Evolutionary conservation across 2,888 invertebrate genomes (phyloP).

Genomic region (Nymphalis urticae): DNA sequence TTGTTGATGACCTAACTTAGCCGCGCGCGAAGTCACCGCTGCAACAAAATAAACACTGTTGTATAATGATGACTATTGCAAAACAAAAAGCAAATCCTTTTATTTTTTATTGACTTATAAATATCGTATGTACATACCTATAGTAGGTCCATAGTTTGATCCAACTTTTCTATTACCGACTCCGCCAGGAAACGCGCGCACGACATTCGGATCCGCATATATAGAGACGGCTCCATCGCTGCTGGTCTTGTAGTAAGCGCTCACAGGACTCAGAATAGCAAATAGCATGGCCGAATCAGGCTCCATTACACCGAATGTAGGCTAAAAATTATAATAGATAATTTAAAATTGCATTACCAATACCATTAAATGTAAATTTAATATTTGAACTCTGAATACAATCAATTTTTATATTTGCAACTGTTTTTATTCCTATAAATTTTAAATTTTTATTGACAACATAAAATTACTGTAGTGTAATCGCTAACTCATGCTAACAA

Average conservation of each 20-base stretch:
- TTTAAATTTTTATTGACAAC: too few relatives aligned
- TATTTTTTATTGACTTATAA: neutral
- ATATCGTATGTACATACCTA: slow-evolving; percentile 65
- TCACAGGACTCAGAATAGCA: slow-evolving; percentile 95
- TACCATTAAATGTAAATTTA: too few relatives aligned
- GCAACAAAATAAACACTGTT: slow-evolving; percentile 29
- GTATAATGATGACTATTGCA: too few relatives aligned
- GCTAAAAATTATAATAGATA: slow-evolving; percentile 76
- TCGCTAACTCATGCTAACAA: too few relatives aligned
- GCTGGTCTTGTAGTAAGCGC: slow-evolving; percentile 91
- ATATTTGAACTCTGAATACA: too few relatives aligned
- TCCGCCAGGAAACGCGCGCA: slow-evolving; percentile 95
- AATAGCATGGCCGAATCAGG: slow-evolving; percentile 95
- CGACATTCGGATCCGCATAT: slow-evolving; percentile 94
- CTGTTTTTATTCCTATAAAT: too few relatives aligned
- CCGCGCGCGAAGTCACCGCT: slow-evolving; percentile 89
- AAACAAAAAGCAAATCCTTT: too few relatives aligned
- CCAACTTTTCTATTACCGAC: slow-evolving; percentile 98
- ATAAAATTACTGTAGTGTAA: too few relatives aligned
- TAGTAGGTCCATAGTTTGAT: slow-evolving; percentile 94
- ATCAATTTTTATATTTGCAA: too few relatives aligned
- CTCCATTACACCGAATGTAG: slow-evolving; percentile 93
- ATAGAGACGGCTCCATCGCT: slow-evolving; percentile 88
- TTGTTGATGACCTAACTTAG: slow-evolving; percentile 91
- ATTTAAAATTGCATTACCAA: neutral